Evolutionary conservation across 2,888 invertebrate species (phyloP).

Genomic region (Crepidodera aurea): DNA sequence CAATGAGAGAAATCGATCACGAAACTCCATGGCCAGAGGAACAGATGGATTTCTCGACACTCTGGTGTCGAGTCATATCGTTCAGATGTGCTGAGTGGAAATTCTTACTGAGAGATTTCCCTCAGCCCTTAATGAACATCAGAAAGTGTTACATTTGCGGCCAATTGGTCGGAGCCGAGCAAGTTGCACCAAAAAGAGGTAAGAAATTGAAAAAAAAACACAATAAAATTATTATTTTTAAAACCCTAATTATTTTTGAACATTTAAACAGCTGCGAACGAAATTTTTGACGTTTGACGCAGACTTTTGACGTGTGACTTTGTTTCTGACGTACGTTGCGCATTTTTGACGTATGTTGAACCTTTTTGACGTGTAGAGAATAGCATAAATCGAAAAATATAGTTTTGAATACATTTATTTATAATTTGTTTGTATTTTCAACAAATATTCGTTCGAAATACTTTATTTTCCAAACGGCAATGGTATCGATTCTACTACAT

Average conservation of each 20-base stretch:
- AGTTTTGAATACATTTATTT: no score
- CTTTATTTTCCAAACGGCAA: neutral
- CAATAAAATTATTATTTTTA: no score
- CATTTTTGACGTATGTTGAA: no score
- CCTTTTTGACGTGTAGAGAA: no score
- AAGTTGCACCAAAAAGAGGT: slow-evolving; percentile 70
- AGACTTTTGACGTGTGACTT: no score
- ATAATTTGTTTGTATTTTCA: no score
- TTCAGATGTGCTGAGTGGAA: slow-evolving; percentile 87
- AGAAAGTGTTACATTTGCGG: slow-evolving; percentile 89
- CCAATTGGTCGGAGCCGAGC: slow-evolving; percentile 89
- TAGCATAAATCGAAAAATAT: no score
- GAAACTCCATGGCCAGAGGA: slow-evolving; percentile 88
- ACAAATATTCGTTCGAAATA: no score
- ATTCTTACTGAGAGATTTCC: slow-evolving; percentile 91
- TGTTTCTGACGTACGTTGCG: no score
- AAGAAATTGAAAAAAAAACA: slow-evolving; percentile 35
- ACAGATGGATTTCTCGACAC: slow-evolving; percentile 84
- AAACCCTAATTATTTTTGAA: no score
- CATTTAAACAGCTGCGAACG: no score
- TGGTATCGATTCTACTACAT: neutral
- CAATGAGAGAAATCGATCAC: slow-evolving; percentile 83
- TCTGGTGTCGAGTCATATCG: slow-evolving; percentile 92
- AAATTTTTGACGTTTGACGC: no score
- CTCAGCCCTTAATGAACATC: slow-evolving; percentile 89